Evolutionary conservation across 2,888 invertebrate genomes (phyloP).

Genomic region (Clanis bilineata): DNA sequence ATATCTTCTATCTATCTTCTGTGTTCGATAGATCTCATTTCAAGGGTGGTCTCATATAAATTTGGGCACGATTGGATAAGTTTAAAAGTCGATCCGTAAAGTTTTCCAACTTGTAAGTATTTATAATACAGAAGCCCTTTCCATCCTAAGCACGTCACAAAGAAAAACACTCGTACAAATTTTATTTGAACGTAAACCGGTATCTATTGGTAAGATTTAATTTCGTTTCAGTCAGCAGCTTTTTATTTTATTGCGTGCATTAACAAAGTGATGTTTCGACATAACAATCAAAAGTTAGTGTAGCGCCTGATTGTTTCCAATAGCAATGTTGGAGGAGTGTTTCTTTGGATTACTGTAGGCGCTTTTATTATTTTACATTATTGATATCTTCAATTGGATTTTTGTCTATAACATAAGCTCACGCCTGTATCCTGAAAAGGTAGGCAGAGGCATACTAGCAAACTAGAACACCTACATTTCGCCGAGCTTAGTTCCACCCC

Average conservation of each 20-base stretch:
- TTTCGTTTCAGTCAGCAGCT: conserved; percentile 66
- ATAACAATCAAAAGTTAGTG: conserved; percentile 35
- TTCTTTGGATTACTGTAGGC: conserved; percentile 33
- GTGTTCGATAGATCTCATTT: no score
- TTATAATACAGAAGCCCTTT: conserved; percentile 17
- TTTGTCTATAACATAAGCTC: no score
- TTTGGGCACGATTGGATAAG: no score
- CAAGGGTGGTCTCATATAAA: no score
- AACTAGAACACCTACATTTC: no score
- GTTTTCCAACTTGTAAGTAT: conserved; percentile 10
- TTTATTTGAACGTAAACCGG: conserved; percentile 63
- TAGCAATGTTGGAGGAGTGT: conserved; percentile 43
- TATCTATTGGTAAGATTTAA: conserved; percentile 64
- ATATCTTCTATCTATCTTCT: no score
- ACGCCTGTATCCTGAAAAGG: no score
- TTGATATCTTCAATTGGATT: no score
- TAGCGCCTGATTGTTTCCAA: conserved; percentile 55
- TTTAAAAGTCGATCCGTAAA: no score
- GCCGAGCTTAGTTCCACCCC: no score
- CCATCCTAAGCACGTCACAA: conserved; percentile 20
- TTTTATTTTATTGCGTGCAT: conserved; percentile 67
- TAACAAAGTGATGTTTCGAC: conserved; percentile 55
- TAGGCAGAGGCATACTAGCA: no score
- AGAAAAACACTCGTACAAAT: conserved; percentile 55
- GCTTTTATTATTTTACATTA: conserved; percentile 10